Evolutionary conservation across 2,888 invertebrate genomes (phyloP).

Genomic region (Neoascia interrupta): DNA sequence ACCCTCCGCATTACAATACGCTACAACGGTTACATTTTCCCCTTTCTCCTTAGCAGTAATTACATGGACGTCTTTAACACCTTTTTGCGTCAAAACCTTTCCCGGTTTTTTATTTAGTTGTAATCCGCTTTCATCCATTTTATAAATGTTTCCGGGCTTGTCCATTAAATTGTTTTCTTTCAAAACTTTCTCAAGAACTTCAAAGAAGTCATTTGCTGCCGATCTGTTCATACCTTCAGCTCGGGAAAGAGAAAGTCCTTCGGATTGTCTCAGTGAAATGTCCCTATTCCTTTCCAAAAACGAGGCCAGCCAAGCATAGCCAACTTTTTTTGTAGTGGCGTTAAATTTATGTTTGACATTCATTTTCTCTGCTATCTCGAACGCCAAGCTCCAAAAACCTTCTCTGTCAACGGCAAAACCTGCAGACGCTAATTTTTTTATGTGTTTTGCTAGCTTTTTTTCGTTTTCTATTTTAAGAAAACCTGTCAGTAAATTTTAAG

Average conservation of each 20-base stretch:
- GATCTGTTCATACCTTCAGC: slow-evolving; percentile 2
- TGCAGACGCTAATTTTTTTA: no score
- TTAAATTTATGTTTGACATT: background rate
- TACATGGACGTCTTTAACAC: slow-evolving; percentile 4
- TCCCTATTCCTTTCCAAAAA: slow-evolving; percentile 4
- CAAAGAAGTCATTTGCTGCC: no score
- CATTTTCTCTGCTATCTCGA: background rate
- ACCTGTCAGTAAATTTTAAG: no score
- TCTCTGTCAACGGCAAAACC: slow-evolving; percentile 7
- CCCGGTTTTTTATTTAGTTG: background rate
- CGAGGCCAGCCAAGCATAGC: background rate
- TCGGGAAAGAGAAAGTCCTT: background rate
- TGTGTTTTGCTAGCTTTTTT: background rate
- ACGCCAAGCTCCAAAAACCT: background rate
- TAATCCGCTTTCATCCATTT: slow-evolving; percentile 5
- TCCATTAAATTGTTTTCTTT: no score
- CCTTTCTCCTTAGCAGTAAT: slow-evolving; percentile 7
- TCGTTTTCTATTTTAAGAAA: background rate
- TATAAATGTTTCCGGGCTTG: slow-evolving; percentile 3
- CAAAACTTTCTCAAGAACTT: no score
- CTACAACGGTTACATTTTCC: slow-evolving; percentile 4
- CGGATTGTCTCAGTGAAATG: background rate
- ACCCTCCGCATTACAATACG: background rate
- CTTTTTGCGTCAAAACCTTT: slow-evolving; percentile 4
- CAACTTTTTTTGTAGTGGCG: background rate